Evolutionary conservation across 2,797 vertebrate species (phyloP), one percentile per base, ranked within the genome.

Genomic region (Hephaestus fuliginosus): DNA sequence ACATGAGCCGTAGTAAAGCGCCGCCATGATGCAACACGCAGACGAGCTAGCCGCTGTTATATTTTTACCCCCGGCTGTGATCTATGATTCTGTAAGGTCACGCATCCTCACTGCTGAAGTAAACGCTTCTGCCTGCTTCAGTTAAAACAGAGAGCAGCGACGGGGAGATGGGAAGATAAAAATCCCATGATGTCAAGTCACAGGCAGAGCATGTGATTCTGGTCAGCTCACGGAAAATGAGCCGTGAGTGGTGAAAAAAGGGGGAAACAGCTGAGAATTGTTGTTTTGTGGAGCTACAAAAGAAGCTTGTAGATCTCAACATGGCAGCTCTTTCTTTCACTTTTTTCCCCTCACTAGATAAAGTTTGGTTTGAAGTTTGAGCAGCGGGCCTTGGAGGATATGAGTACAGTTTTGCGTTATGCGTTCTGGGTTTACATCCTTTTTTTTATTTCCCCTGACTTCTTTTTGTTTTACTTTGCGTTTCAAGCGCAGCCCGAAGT

Each of bases 141-240:
- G 61, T 74, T 14, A 74, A 75, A 77, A 80, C 49, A 33, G 22
- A 41, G 76, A 68, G 69, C 69, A 83, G 62, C 76, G 63, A 44
- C 39, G 6, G 30, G 22, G 41, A 25, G 7, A 43, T 1, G 66
- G 81, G 80, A 83, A 80, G 68, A 81, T 55, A 62, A 52, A 52
- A 82, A 80, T 81, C 88, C 73, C 78, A 64, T 86, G 87, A 82
- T 14, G 58, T 62, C 74, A 6, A 44, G 70, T 87, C 85, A 88
- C 70, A 86, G 78, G 33, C 70, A 5, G 48, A 85, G 48, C 91
- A 88, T 88, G 90, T 90, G 91, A 90, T 53, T 70, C 56, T 49
- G 28, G 25, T 52, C 20, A 22, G 57, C 53, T 17, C 13, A 4
- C 43, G 62, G 73, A 64, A 72, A 22, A 44, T 36, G 2, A 46